Percentiles rank a stretch among this genome's conserved stretches.
Evolutionary conservation across 2,888 invertebrate genomes (phyloP).

Genomic region (Ligdia adustata): DNA sequence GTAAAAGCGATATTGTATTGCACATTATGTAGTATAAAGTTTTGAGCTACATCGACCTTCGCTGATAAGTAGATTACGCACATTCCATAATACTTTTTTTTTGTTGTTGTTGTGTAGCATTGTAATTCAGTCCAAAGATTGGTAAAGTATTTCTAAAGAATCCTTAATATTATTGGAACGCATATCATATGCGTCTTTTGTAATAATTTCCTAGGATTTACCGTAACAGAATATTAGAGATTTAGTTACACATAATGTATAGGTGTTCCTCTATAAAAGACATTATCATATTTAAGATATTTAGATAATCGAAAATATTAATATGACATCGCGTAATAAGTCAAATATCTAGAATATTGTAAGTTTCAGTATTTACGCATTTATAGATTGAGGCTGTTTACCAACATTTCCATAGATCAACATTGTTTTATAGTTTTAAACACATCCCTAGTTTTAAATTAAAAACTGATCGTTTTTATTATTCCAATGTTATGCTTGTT

Average conservation of each 20-base stretch:
- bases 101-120: conserved; percentile 49
- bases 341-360: conserved; percentile 22
- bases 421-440: conserved; percentile 74
- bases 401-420: conserved; percentile 40
- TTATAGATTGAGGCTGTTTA: conserved; percentile 72
- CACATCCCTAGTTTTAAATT: conserved; percentile 54
- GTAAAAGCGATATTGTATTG: conserved; percentile 55
- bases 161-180: conserved; percentile 25
- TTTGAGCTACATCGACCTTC: conserved; percentile 35
- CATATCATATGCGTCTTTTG: conserved; percentile 32
- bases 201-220: neutral
- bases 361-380: conserved; percentile 77
- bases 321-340: conserved; percentile 14
- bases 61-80: conserved; percentile 54
- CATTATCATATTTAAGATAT: conserved; percentile 16
- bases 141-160: conserved; percentile 49
- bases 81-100: conserved; percentile 57
- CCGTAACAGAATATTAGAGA: neutral
- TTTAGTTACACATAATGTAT: conserved; percentile 24
- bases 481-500: conserved; percentile 79
- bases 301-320: conserved; percentile 18
- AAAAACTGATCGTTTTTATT: conserved; percentile 71
- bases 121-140: conserved; percentile 75
- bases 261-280: conserved; percentile 19
- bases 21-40: conserved; percentile 44